Evolutionary conservation across 2,888 invertebrate species (phyloP).

Genomic region (Cephus runcator): DNA sequence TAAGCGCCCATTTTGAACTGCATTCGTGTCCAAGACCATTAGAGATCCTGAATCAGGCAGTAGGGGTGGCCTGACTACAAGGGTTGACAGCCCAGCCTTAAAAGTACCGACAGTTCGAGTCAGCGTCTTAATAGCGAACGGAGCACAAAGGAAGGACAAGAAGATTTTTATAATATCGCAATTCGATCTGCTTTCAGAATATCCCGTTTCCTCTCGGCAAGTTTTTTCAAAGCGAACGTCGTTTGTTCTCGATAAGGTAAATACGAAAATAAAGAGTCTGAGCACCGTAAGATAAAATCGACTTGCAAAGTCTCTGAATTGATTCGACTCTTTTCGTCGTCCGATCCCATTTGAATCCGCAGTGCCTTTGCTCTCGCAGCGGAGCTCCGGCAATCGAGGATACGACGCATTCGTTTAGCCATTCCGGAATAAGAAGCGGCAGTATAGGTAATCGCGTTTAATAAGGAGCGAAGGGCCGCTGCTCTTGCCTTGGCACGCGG

Average conservation of each 20-base stretch:
- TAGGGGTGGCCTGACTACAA: neutral
- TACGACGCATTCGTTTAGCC: neutral
- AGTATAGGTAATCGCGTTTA: neutral
- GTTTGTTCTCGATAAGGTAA: neutral
- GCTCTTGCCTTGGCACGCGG: neutral
- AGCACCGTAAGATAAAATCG: neutral
- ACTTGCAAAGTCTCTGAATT: neutral
- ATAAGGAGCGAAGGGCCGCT: neutral
- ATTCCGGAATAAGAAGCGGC: neutral
- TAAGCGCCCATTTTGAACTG: neutral
- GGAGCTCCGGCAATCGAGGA: neutral
- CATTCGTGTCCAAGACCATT: conserved; percentile 56
- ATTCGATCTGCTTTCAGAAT: neutral
- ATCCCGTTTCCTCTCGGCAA: neutral
- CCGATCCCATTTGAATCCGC: neutral
- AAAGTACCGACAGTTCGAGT: neutral
- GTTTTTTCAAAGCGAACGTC: neutral
- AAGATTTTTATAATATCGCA: neutral
- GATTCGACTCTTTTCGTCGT: neutral
- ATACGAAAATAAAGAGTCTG: neutral
- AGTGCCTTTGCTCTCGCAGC: neutral
- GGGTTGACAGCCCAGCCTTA: neutral
- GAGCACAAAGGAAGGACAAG: neutral
- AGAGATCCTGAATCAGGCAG: conserved; percentile 24
- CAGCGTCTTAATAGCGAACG: neutral